Percentiles rank a stretch among this genome's conserved stretches.
Evolutionary conservation across 2,888 invertebrate genomes (phyloP).

Genomic region (Eristalis arbustorum): DNA sequence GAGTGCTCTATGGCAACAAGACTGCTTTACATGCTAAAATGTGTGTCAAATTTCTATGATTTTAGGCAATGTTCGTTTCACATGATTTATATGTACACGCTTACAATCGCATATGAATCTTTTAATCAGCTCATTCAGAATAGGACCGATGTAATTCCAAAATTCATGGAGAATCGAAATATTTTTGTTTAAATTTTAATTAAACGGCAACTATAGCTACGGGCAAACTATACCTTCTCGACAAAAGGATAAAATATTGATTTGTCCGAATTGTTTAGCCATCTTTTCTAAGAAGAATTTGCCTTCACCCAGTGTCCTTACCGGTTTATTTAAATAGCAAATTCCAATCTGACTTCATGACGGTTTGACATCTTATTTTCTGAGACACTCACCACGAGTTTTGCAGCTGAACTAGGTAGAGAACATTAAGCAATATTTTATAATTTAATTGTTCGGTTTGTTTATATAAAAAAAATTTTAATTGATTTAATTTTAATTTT

Average conservation of each 20-base stretch:
- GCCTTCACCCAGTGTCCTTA: background rate
- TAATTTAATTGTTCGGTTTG: conserved; percentile 43
- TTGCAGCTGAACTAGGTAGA: background rate
- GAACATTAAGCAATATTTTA: conserved; percentile 3
- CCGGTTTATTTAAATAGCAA: background rate
- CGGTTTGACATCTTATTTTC: background rate
- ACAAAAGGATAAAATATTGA: too few species aligned
- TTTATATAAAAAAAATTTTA: conserved; percentile 47
- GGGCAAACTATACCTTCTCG: too few species aligned
- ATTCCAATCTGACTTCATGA: background rate
- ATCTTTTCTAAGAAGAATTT: background rate
- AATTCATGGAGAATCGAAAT: too few species aligned
- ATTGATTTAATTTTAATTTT: conserved; percentile 44
- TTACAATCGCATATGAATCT: too few species aligned
- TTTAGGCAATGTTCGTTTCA: too few species aligned
- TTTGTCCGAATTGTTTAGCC: too few species aligned
- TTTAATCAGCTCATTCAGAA: too few species aligned
- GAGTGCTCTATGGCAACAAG: background rate
- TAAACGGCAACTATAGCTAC: too few species aligned
- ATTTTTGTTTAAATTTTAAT: too few species aligned
- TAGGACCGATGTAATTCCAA: too few species aligned
- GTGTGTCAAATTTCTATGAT: background rate
- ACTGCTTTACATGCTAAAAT: background rate
- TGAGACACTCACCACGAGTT: background rate
- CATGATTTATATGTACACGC: too few species aligned